Percentiles rank a stretch among this genome's conserved stretches.
These are phyloP conservation scores for Aspidiotus destructor DNA, from an alignment of 2,888 invertebrate species.

Conservation along the genomic window DNA sequence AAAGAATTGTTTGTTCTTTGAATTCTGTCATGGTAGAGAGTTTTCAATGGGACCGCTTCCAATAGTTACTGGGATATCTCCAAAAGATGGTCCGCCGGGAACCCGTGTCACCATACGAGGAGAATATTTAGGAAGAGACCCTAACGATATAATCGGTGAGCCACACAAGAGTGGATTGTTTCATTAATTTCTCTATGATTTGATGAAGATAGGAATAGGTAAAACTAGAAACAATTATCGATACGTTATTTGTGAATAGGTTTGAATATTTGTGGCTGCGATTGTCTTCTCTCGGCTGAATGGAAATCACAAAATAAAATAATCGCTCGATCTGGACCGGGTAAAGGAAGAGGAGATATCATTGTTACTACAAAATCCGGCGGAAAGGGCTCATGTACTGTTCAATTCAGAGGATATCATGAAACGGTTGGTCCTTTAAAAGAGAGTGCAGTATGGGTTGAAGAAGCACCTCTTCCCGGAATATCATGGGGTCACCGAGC, in stretches of 20 bases:
- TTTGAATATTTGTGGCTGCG: conserved; percentile 87
- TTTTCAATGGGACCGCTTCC: conserved; percentile 45
- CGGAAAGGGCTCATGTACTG: conserved; percentile 78
- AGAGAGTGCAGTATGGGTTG: conserved; percentile 97
- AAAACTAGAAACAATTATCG: background rate
- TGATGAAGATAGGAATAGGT: background rate
- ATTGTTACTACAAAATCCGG: conserved; percentile 78
- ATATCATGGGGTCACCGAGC: conserved; percentile 75
- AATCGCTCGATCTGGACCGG: conserved; percentile 85
- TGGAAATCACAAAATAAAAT: conserved; percentile 98
- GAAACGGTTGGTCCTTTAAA: conserved; percentile 88
- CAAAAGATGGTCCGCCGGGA: conserved; percentile 96
- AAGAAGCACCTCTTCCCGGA: conserved; percentile 78
- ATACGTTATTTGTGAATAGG: conserved; percentile 47
- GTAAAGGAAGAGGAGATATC: conserved; percentile 83
- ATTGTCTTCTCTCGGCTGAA: conserved; percentile 89
- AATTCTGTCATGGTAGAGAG: too few species aligned
- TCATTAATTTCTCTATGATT: background rate
- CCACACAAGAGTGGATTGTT: background rate
- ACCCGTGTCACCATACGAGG: conserved; percentile 90
- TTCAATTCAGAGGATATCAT: conserved; percentile 66
- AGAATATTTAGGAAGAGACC: conserved; percentile 81
- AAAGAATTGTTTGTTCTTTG: too few species aligned
- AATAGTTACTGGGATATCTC: conserved; percentile 91
- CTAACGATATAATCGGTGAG: conserved; percentile 73